Evolutionary conservation across 30 jellyfish, hydroid and myxozoan species (phyloP).

Genomic region (Sanderia malayensis): DNA sequence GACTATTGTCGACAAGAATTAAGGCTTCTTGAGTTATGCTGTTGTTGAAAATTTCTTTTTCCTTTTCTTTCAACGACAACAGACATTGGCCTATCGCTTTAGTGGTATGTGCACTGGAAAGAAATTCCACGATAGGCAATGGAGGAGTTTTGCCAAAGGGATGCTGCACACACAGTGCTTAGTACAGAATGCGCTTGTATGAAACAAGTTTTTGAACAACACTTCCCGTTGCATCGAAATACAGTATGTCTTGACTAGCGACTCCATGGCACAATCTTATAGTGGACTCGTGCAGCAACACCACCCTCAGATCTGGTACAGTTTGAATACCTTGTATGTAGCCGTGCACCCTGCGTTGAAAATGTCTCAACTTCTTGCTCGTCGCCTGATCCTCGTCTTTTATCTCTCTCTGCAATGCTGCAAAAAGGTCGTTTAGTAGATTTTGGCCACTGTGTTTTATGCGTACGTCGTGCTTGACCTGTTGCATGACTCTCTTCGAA

Average conservation of each 20-base stretch:
- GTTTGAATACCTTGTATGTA: neutral
- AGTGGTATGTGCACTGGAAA: neutral
- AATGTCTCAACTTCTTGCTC: neutral
- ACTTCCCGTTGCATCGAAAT: neutral
- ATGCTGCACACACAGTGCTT: neutral
- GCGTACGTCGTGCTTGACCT: neutral
- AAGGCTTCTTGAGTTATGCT: neutral
- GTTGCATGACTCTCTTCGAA: neutral
- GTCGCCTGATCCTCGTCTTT: neutral
- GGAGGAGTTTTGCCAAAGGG: conserved; percentile 6
- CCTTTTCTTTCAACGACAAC: neutral
- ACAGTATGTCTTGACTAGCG: neutral
- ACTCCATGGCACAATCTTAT: neutral
- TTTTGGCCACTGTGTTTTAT: neutral
- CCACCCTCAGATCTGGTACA: neutral
- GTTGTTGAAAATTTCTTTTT: neutral
- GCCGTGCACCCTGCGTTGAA: neutral
- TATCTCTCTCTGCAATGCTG: neutral
- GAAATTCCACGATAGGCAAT: neutral
- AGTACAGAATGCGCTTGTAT: neutral
- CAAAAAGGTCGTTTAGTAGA: neutral
- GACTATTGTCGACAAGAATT: conserved; percentile 1
- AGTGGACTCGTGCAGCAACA: neutral
- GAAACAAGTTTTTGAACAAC: neutral
- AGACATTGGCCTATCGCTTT: neutral